Percentiles rank a stretch among this genome's conserved stretches.
Evolutionary conservation across 2,113 vertebrate genomes (phyloP).

Genomic region (Hypomesus transpacificus): DNA sequence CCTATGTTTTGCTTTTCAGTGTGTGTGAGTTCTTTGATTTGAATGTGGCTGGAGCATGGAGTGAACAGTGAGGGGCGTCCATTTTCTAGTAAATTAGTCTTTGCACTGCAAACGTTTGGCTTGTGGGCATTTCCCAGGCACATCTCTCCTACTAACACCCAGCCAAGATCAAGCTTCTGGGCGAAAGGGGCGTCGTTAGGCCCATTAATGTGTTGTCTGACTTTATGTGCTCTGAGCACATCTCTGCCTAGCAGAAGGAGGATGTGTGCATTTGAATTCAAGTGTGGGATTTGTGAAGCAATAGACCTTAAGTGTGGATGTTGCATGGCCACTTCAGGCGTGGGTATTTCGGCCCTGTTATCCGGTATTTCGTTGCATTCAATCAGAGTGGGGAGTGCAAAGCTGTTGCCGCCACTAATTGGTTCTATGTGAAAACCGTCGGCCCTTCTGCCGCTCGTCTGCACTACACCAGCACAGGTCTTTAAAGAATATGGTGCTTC

Average conservation of each 20-base stretch:
- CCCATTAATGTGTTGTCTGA: background rate
- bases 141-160: slow-evolving; percentile 6
- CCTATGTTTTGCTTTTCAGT: background rate
- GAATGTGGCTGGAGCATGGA: background rate
- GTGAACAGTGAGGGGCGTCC: background rate
- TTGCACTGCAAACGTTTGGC: background rate
- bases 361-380: slow-evolving; percentile 11
- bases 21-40: background rate
- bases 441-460: background rate
- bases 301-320: slow-evolving; percentile 8
- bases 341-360: slow-evolving; percentile 5
- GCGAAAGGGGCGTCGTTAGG: slow-evolving; percentile 16
- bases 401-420: background rate
- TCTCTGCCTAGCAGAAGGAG: slow-evolving; percentile 16
- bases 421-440: background rate
- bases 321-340: slow-evolving; percentile 8
- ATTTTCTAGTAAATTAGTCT: slow-evolving; percentile 3
- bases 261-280: slow-evolving; percentile 5
- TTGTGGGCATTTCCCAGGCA: background rate
- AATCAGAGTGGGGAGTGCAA: slow-evolving; percentile 4
- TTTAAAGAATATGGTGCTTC: background rate
- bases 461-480: background rate
- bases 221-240: background rate
- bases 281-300: slow-evolving; percentile 3
- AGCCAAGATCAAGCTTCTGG: slow-evolving; percentile 12